These are phyloP conservation scores for Lycodopsis pacificus DNA, from an alignment of 2,797 vertebrate species.

Conservation along the genomic window DNA sequence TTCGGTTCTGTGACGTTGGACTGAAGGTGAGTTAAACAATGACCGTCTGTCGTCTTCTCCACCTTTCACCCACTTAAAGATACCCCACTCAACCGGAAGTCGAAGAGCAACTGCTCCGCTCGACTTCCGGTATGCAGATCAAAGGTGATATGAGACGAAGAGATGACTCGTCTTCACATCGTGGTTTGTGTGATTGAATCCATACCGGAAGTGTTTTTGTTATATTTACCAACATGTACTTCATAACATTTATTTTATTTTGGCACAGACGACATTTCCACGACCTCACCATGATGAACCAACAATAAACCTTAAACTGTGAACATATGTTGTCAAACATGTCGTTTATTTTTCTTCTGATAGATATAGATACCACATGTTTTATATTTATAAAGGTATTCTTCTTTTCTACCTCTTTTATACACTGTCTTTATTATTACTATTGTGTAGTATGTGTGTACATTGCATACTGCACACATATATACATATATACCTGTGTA, in stretches of 20 bases:
- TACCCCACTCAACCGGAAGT: slow-evolving; percentile 30
- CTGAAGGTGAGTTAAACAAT: not conserved
- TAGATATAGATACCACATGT: no score
- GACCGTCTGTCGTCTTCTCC: not conserved
- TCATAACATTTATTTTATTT: no score
- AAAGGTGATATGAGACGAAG: not conserved
- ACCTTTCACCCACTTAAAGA: slow-evolving; percentile 72
- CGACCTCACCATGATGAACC: no score
- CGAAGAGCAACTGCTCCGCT: fast-evolving
- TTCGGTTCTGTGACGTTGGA: fast-evolving
- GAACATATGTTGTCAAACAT: no score
- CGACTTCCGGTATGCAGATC: slow-evolving; percentile 33
- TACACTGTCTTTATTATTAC: not conserved
- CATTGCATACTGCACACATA: no score
- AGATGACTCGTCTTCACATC: not conserved
- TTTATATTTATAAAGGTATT: not conserved
- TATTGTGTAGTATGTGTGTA: not conserved
- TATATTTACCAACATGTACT: no score
- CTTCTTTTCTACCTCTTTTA: not conserved
- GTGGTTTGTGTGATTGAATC: not conserved
- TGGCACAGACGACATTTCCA: no score
- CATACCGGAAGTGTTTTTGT: no score
- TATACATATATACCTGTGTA: not conserved
- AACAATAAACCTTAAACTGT: no score
- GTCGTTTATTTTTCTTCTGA: no score